A percentile compares a stretch with the other conserved stretches of the same genome.
Evolutionary conservation across 2,797 vertebrate species (phyloP).

Genomic region (Danio albolineatus): DNA sequence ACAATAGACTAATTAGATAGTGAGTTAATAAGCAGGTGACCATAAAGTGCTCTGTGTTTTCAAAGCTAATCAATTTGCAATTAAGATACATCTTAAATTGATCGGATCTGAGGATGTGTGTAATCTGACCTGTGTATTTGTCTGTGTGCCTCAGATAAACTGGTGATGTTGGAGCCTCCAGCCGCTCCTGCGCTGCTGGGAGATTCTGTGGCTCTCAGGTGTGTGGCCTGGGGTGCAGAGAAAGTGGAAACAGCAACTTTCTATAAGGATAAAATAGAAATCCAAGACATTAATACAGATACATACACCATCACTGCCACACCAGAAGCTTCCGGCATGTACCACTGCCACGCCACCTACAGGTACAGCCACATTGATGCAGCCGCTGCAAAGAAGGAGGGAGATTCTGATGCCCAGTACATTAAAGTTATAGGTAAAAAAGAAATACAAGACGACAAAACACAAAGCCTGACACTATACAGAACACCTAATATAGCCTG

Average conservation of each 20-base stretch:
- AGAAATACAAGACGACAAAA: neutral
- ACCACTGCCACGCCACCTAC: slow-evolving; percentile 61
- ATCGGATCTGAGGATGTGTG: neutral
- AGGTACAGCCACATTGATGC: neutral
- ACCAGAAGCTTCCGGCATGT: neutral
- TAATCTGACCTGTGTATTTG: neutral
- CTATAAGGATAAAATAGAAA: fast-evolving
- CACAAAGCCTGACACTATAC: neutral
- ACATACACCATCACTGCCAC: fast-evolving
- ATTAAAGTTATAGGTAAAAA: slow-evolving; percentile 60
- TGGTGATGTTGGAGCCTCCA: slow-evolving; percentile 56
- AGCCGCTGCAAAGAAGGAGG: fast-evolving
- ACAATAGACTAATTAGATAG: too few relatives aligned
- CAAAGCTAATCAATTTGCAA: too few relatives aligned
- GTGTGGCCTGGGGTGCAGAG: slow-evolving; percentile 52
- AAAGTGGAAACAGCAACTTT: neutral
- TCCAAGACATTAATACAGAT: fast-evolving
- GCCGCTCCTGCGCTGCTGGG: slow-evolving; percentile 47
- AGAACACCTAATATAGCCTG: neutral
- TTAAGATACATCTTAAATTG: neutral
- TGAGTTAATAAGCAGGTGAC: too few relatives aligned
- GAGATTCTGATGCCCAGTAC: slow-evolving; percentile 53
- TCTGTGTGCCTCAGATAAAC: slow-evolving; percentile 52
- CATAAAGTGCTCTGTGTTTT: too few relatives aligned
- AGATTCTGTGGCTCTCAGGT: slow-evolving; percentile 56